Evolutionary conservation across 2,888 invertebrate genomes (phyloP), one percentile per base, ranked within the genome.

Genomic region (Tetrapedia diversipes): DNA sequence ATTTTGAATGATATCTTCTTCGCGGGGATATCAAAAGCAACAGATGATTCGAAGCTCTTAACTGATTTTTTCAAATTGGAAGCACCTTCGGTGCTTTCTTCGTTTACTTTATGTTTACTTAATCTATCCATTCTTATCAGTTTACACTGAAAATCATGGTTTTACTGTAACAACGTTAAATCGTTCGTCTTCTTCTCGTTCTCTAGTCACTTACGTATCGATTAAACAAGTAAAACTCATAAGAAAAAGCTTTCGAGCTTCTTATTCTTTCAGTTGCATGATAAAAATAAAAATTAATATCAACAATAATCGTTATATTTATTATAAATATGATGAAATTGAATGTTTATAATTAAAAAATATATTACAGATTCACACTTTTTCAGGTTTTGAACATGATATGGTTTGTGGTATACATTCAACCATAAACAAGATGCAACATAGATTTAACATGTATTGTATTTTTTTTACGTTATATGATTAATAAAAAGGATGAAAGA

Each of bases 141-240:
- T 27, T 7, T 41, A 10, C 1, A 10, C 4, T 3, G 10, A n/a
- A 45, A 67, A 34, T 37, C 10, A 24, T 19, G 14, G 8, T 24
- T 41, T n/a, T 19, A 7, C n/a, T 16, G 11, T 16, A 19, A 8
- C 19, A 32, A 49, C 24, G 16, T 22, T 16, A 4, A 47, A 64
- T 4, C n/a, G 27, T 11, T 11, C 14, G n/a, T 51, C 54, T 64
- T 64, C 43, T 41, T 24, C 24, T 37, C 19, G 29, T 32, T 49
- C 22, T 22, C 22, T 4, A n/a, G 34, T 34, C 32, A 24, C 4
- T 8, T 24, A 10, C 10, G 7, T 60, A 79, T 79, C 72, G 79
- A 79, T 79, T 45, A 79, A 79, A 79, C 79, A 79, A 72, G 11
- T 11, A 34, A 54, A 53, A n/a, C 22, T 29, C 4, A 6, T 2